Percentiles rank a stretch among this genome's conserved stretches.
These are phyloP conservation scores for Elephantulus edwardii DNA, from an alignment of 2,113 vertebrate species.

Conservation along the genomic window DNA sequence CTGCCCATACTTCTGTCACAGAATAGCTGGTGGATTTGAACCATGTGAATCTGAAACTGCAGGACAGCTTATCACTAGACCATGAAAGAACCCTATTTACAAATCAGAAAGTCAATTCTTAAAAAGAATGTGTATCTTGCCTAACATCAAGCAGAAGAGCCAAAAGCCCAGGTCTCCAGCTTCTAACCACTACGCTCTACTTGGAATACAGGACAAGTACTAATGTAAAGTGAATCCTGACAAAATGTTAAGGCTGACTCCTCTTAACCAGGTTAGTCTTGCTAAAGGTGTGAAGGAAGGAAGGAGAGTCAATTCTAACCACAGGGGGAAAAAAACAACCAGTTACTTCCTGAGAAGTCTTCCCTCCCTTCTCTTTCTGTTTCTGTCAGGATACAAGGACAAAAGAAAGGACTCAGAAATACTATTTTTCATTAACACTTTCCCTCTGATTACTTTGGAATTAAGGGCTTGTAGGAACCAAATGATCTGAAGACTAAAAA, in stretches of 20 bases:
- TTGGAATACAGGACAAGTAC: background rate
- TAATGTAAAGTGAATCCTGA: background rate
- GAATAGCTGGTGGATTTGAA: too few relatives aligned
- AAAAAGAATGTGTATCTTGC: conserved; percentile 4
- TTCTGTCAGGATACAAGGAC: background rate
- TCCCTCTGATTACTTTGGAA: background rate
- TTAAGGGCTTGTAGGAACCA: conserved; percentile 30
- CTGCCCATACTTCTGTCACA: too few relatives aligned
- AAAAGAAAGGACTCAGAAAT: background rate
- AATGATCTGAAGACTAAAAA: conserved; percentile 2
- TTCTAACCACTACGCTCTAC: background rate
- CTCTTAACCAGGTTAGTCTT: background rate
- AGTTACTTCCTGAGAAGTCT: background rate
- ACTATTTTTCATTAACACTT: background rate
- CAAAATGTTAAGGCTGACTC: background rate
- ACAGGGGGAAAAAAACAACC: conserved; percentile 35
- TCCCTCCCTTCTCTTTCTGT: background rate
- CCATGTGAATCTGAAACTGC: too few relatives aligned
- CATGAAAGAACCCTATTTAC: too few relatives aligned
- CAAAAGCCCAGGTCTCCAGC: background rate
- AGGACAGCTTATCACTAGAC: too few relatives aligned
- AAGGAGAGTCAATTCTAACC: conserved; percentile 23
- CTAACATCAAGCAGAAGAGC: background rate
- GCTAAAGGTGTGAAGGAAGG: conserved; percentile 5
- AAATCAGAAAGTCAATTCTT: conserved; percentile 22